These are phyloP conservation scores for Arvicola amphibius DNA, from an alignment of 2,797 vertebrate genomes.

Conservation along the genomic window DNA sequence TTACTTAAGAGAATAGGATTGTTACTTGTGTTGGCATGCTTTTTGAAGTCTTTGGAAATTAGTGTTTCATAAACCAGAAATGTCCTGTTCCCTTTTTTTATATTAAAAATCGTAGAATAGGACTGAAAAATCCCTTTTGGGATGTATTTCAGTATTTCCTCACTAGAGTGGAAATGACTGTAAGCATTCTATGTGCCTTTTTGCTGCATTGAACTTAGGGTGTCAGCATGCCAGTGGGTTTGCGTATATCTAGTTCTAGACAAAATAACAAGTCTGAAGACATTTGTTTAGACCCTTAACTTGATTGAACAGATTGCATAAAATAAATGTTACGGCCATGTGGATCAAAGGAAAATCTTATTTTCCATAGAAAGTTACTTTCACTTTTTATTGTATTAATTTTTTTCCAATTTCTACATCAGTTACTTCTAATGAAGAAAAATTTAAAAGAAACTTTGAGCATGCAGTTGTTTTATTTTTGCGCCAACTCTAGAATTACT, in stretches of 20 bases:
- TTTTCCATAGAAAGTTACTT: slow-evolving; percentile 44
- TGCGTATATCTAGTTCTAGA: slow-evolving; percentile 1
- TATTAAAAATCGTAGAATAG: slow-evolving; percentile 39
- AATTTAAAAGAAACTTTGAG: slow-evolving; percentile 7
- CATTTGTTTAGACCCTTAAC: slow-evolving; percentile 21
- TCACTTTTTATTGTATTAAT: not conserved
- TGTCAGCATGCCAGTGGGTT: slow-evolving; percentile 31
- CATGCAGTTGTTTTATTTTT: slow-evolving; percentile 52
- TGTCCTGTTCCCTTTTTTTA: slow-evolving; percentile 59
- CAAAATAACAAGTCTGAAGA: slow-evolving; percentile 47
- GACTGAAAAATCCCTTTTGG: slow-evolving; percentile 16
- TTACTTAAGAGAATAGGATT: not conserved
- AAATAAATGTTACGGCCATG: not conserved
- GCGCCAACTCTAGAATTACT: slow-evolving; percentile 41
- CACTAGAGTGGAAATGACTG: slow-evolving; percentile 12
- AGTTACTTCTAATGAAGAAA: slow-evolving; percentile 14
- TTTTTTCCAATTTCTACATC: slow-evolving; percentile 41
- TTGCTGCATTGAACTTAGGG: not conserved
- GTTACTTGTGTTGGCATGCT: slow-evolving; percentile 53
- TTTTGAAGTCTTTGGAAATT: slow-evolving; percentile 51
- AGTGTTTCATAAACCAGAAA: slow-evolving; percentile 42
- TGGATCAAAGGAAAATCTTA: slow-evolving; percentile 46
- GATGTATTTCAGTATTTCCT: not conserved
- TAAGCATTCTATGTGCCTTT: not conserved
- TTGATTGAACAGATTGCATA: slow-evolving; percentile 21